A percentile compares a stretch with the other conserved stretches of the same genome.
Evolutionary conservation across 2,113 vertebrate species (phyloP).

Genomic region (Charadrius vociferus): DNA sequence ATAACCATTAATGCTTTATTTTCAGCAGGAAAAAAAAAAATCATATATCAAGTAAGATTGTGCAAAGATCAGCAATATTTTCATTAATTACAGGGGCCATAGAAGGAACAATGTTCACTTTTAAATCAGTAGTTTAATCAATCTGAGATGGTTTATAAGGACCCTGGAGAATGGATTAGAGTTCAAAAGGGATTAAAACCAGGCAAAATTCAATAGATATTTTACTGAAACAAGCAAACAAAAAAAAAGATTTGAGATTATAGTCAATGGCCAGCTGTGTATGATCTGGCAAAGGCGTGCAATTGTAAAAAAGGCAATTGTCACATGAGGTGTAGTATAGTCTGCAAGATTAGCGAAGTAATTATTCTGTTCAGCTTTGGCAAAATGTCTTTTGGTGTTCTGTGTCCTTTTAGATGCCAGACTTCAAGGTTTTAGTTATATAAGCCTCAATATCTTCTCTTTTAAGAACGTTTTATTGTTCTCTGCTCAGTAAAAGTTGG

Average conservation of each 20-base stretch:
- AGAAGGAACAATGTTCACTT: background rate
- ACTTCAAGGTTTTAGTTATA: background rate
- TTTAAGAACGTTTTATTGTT: background rate
- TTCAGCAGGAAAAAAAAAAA: background rate
- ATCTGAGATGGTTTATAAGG: background rate
- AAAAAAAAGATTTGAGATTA: background rate
- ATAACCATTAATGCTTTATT: background rate
- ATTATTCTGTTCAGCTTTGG: background rate
- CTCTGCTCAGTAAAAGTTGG: background rate
- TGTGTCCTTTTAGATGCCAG: background rate
- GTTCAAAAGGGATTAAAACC: background rate
- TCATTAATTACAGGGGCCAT: background rate
- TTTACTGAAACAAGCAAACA: background rate
- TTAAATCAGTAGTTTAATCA: background rate
- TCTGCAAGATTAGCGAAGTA: background rate
- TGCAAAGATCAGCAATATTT: background rate
- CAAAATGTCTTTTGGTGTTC: background rate
- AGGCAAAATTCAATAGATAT: background rate
- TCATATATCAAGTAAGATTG: accelerated
- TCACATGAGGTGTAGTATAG: accelerated
- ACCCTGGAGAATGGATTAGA: background rate
- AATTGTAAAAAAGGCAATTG: background rate
- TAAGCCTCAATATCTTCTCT: background rate
- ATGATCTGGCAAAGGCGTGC: background rate
- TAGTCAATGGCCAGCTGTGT: background rate